These are phyloP conservation scores for Labeo rohita DNA, from an alignment of 2,113 vertebrate genomes.

Conservation along the genomic window DNA sequence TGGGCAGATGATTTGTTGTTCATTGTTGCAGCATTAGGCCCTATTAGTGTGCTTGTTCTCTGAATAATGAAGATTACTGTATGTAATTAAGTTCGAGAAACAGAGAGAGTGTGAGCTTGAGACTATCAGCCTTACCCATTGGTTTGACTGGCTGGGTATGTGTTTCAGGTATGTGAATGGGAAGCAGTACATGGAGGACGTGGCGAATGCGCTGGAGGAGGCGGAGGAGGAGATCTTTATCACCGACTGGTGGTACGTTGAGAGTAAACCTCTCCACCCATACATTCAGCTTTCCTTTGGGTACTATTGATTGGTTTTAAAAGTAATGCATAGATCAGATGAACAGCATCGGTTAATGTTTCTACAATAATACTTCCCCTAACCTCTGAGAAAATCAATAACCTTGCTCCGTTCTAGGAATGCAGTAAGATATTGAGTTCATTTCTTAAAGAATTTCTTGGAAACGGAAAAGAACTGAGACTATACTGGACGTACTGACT, in stretches of 20 bases:
- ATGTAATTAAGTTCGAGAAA: constrained; percentile 11
- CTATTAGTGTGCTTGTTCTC: constrained; percentile 14
- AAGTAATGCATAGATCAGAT: neutral
- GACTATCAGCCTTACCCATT: neutral
- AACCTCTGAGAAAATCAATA: neutral
- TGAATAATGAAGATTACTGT: constrained; percentile 15
- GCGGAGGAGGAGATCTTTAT: constrained; percentile 97
- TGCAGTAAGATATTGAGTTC: neutral
- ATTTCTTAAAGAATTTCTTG: neutral
- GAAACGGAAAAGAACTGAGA: neutral
- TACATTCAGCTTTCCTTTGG: neutral
- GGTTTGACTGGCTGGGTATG: constrained; percentile 30
- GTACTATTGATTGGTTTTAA: neutral
- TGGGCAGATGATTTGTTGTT: neutral
- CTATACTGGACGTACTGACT: neutral
- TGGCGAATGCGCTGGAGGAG: constrained; percentile 91
- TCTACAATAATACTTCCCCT: neutral
- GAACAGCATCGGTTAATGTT: neutral
- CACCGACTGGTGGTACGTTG: constrained; percentile 96
- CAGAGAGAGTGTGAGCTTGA: neutral
- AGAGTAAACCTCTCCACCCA: neutral
- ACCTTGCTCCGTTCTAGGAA: neutral
- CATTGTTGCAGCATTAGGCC: constrained; percentile 31
- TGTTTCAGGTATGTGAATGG: constrained; percentile 93
- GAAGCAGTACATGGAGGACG: constrained; percentile 91